Conservation (phyloP, 92 coral and sea anemone genomes). For the Desmophyllum pertusum region DNA sequence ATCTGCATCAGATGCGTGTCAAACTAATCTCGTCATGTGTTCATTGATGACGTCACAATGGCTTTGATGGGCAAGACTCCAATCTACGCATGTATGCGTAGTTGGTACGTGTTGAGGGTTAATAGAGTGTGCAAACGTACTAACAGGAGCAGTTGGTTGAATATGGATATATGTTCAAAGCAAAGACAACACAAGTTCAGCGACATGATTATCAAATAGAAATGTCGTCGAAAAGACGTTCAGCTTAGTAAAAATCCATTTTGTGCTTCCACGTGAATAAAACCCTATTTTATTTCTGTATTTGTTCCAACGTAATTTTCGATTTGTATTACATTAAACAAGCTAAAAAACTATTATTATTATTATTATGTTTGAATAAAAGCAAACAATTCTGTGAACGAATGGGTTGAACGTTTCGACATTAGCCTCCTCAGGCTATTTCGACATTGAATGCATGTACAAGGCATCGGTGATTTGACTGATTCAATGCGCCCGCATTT, state of each 20-base stretch:
- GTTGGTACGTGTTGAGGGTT: too few relatives aligned
- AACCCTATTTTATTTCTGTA: not conserved
- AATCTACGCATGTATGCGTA: too few relatives aligned
- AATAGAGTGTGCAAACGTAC: not conserved
- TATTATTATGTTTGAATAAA: not conserved
- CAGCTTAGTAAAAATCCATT: not conserved
- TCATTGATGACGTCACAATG: too few relatives aligned
- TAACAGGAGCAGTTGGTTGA: not conserved
- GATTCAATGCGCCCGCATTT: too few relatives aligned
- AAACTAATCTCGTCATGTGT: too few relatives aligned
- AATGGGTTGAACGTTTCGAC: not conserved
- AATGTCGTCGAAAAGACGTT: not conserved
- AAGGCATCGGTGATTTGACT: not conserved
- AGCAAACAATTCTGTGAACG: too few relatives aligned
- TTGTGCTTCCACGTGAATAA: too few relatives aligned
- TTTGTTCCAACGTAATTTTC: not conserved
- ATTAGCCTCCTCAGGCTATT: too few relatives aligned
- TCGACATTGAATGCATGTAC: not conserved
- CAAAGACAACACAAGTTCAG: not conserved
- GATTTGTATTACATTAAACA: not conserved
- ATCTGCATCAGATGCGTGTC: too few relatives aligned
- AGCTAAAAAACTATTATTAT: not conserved
- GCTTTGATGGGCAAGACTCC: too few relatives aligned
- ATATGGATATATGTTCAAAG: not conserved
- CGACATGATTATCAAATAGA: not conserved